Evolutionary conservation across 1,140 invertebrate species (phyloP).

Genomic region (Notospermus geniculatus): DNA sequence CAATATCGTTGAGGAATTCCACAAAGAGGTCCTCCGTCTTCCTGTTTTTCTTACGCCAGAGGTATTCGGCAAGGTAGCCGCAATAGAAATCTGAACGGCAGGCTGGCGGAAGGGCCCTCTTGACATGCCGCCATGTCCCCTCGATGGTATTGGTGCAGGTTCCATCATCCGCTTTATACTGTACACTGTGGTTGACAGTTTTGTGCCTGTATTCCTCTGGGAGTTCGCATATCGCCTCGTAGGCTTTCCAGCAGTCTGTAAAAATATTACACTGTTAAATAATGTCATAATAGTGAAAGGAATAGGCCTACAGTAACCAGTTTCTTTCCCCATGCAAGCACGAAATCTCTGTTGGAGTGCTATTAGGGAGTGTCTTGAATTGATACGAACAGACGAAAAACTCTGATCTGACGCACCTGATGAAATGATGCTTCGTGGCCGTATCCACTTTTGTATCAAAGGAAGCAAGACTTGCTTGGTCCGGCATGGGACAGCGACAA

Average conservation of each 20-base stretch:
- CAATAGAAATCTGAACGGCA: neutral
- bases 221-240: constrained; percentile 10
- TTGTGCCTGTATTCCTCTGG: constrained; percentile 9
- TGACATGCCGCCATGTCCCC: neutral
- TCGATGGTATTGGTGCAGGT: neutral
- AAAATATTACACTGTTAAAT: too few relatives aligned
- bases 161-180: constrained; percentile 11
- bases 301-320: too few relatives aligned
- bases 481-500: constrained; percentile 17
- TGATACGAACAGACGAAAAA: too few relatives aligned
- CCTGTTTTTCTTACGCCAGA: neutral
- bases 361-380: too few relatives aligned
- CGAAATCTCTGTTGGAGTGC: too few relatives aligned
- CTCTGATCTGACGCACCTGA: too few relatives aligned
- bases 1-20: neutral
- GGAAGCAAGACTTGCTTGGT: constrained; percentile 12
- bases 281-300: too few relatives aligned
- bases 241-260: constrained; percentile 23
- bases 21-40: neutral
- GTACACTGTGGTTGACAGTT: constrained; percentile 11
- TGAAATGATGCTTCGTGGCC: constrained; percentile 17
- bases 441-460: constrained; percentile 17
- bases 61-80: neutral
- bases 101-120: neutral
- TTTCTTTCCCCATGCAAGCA: too few relatives aligned